phyloP scores from a whole-genome alignment of 2,888 invertebrate species.

The Eulithis prunata region DNA sequence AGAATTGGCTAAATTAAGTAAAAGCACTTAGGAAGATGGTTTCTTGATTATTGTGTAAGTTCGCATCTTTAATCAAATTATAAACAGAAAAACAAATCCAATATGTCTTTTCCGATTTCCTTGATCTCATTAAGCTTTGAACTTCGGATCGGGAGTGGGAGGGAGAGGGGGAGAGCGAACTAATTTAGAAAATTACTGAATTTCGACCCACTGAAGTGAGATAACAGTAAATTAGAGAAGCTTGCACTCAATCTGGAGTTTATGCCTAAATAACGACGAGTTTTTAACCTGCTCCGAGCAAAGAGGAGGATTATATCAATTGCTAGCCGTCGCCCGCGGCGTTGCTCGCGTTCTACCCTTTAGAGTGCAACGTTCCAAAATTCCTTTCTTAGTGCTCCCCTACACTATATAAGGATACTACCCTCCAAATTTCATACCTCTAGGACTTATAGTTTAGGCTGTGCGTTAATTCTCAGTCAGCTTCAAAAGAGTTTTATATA shows the following conservation, averaged over 20 bases:
- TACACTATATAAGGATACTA: no score
- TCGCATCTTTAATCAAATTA: slow-evolving; percentile 22
- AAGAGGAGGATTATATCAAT: neutral
- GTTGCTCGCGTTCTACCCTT: no score
- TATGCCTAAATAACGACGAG: slow-evolving; percentile 1
- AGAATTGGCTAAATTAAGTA: no score
- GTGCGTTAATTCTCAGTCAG: no score
- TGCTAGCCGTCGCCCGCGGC: no score
- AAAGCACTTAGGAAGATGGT: no score
- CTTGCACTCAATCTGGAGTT: slow-evolving; percentile 8
- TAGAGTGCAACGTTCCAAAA: no score
- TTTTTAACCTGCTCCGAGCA: neutral
- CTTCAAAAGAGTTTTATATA: no score
- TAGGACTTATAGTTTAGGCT: no score
- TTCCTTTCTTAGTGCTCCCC: no score
- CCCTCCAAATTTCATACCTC: no score
- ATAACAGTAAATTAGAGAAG: slow-evolving; percentile 18
- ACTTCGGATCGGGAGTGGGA: slow-evolving; percentile 3
- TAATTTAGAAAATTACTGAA: slow-evolving; percentile 36
- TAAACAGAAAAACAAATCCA: slow-evolving; percentile 24
- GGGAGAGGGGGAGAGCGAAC: slow-evolving; percentile 16
- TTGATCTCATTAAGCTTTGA: slow-evolving; percentile 35
- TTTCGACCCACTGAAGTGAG: slow-evolving; percentile 29
- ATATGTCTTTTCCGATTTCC: slow-evolving; percentile 32
- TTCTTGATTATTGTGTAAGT: no score